These are phyloP conservation scores for Latrodectus geometricus DNA, from an alignment of 1,140 invertebrate genomes.

Conservation along the genomic window DNA sequence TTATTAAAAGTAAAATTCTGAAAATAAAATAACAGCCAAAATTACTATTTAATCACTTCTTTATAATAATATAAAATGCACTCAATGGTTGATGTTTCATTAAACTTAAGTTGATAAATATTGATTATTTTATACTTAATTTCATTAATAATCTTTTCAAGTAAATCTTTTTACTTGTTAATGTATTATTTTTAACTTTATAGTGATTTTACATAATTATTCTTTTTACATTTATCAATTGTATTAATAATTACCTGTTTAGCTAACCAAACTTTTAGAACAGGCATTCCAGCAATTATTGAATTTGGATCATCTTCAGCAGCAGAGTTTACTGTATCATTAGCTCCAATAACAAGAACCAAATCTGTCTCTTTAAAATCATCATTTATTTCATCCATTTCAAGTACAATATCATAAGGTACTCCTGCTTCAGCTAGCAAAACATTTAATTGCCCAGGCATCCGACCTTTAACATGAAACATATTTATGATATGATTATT, in stretches of 20 bases:
- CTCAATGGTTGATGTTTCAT: too few species aligned
- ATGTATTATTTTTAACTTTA: too few species aligned
- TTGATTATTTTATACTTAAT: too few species aligned
- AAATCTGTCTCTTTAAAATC: constrained; percentile 88
- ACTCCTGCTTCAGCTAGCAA: constrained; percentile 92
- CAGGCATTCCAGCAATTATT: constrained; percentile 93
- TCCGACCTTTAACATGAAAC: constrained; percentile 75
- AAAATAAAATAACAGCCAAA: too few species aligned
- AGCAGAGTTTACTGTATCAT: constrained; percentile 92
- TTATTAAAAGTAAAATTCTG: too few species aligned
- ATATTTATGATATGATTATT: neutral
- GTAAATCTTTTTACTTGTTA: too few species aligned
- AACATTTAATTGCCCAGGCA: constrained; percentile 92
- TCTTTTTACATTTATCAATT: too few species aligned
- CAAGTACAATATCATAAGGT: constrained; percentile 89
- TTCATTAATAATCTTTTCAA: too few species aligned
- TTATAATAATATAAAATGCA: too few species aligned
- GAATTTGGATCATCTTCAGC: constrained; percentile 92
- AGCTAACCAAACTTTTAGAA: constrained; percentile 86
- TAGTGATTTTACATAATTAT: too few species aligned
- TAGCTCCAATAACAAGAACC: constrained; percentile 89
- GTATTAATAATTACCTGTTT: constrained; percentile 76
- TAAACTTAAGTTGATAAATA: too few species aligned
- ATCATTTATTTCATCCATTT: constrained; percentile 95
- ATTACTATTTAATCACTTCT: too few species aligned